Conservation (phyloP, 2,113 vertebrate genomes). For the Odontesthes bonariensis region DNA sequence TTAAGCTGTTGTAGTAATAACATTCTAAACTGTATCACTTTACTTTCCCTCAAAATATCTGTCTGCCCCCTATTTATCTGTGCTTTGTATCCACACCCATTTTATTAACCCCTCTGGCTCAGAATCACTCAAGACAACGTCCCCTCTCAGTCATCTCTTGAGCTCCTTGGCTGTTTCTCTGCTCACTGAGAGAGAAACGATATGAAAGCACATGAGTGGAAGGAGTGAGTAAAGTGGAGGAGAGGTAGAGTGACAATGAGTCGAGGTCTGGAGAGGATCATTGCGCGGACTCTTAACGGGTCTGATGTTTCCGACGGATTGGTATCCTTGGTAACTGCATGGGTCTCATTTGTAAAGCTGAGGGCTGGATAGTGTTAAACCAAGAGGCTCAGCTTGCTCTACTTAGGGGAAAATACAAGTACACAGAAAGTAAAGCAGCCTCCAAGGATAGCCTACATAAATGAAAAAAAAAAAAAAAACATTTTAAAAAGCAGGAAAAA, state of each 20-base stretch:
- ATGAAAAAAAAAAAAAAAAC: too few species aligned
- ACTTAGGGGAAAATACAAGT: constrained; percentile 34
- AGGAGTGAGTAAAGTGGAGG: constrained; percentile 51
- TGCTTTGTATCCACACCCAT: background rate
- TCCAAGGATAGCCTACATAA: constrained; percentile 5
- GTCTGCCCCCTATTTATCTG: background rate
- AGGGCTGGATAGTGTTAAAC: constrained; percentile 69
- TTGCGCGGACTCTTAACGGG: constrained; percentile 56
- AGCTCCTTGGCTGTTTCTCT: constrained; percentile 15
- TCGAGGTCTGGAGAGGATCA: constrained; percentile 62
- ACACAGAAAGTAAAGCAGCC: constrained; percentile 17
- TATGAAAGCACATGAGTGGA: constrained; percentile 57
- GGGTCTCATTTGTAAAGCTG: constrained; percentile 77
- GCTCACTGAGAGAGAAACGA: constrained; percentile 32
- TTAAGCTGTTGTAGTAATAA: background rate
- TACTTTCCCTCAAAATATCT: background rate
- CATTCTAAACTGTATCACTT: background rate
- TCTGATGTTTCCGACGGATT: constrained; percentile 70
- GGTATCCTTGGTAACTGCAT: constrained; percentile 84
- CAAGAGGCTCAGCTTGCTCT: constrained; percentile 30
- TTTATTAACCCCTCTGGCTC: background rate
- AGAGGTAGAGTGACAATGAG: constrained; percentile 48
- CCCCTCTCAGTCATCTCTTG: constrained; percentile 23
- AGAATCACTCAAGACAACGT: constrained; percentile 1
- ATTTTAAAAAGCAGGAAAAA: background rate